These are phyloP conservation scores for Drosophila suzukii DNA, from an alignment of 1,140 invertebrate genomes.

Conservation along the genomic window DNA sequence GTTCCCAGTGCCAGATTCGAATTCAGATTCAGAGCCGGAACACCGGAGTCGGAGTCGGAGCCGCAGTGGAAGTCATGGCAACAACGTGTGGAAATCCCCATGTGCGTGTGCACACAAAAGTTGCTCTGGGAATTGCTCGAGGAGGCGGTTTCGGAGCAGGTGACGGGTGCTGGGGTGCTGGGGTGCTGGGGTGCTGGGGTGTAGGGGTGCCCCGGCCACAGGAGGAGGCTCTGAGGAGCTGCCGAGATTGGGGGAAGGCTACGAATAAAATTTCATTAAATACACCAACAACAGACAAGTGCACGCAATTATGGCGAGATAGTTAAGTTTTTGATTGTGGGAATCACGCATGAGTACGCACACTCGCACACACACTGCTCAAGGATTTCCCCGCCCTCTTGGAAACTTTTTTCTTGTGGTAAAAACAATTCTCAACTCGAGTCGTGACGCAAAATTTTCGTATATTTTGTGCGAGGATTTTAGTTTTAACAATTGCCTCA, in stretches of 20 bases:
- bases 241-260: slow-evolving; percentile 62
- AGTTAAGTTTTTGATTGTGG: slow-evolving; percentile 83
- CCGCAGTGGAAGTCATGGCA: slow-evolving; percentile 46
- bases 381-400: slow-evolving; percentile 26
- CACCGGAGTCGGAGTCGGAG: slow-evolving; percentile 28
- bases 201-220: slow-evolving; percentile 25
- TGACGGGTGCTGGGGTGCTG: not conserved
- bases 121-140: slow-evolving; percentile 58
- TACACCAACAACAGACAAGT: slow-evolving; percentile 80
- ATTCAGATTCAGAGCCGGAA: slow-evolving; percentile 16
- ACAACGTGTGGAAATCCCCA: slow-evolving; percentile 67
- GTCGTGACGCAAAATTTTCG: slow-evolving; percentile 74
- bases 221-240: slow-evolving; percentile 50
- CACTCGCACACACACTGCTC: slow-evolving; percentile 34
- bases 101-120: slow-evolving; percentile 68
- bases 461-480: slow-evolving; percentile 70
- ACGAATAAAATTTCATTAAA: slow-evolving; percentile 82
- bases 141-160: not conserved
- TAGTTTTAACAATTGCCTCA: slow-evolving; percentile 83
- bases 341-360: slow-evolving; percentile 81
- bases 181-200: not conserved
- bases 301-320: slow-evolving; percentile 82
- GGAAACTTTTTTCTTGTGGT: slow-evolving; percentile 36
- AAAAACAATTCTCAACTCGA: slow-evolving; percentile 77
- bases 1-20: slow-evolving; percentile 21